Evolutionary conservation across 2,113 vertebrate genomes (phyloP).

Genomic region (Nesospiza acunhae): DNA sequence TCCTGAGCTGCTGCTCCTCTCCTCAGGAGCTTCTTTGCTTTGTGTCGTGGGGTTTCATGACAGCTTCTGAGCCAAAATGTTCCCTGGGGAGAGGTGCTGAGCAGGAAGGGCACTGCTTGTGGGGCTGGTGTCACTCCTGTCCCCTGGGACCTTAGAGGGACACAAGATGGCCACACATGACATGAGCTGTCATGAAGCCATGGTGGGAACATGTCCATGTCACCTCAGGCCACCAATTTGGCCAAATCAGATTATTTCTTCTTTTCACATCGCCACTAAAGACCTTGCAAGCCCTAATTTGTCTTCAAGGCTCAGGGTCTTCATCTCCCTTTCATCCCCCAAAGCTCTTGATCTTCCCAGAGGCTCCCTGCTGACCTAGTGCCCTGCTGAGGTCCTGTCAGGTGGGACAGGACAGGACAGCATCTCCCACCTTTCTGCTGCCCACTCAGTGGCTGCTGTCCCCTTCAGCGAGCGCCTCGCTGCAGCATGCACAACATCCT

Average conservation of each 20-base stretch:
- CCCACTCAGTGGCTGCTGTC: neutral
- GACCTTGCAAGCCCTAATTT: neutral
- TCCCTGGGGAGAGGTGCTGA: neutral
- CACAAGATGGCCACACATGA: fast-evolving
- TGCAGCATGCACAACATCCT: neutral
- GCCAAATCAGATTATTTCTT: neutral
- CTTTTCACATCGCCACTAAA: neutral
- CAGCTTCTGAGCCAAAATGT: fast-evolving
- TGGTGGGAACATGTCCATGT: neutral
- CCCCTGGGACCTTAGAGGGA: neutral
- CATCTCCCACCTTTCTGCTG: neutral
- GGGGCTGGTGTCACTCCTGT: neutral
- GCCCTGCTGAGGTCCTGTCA: neutral
- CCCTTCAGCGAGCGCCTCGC: neutral
- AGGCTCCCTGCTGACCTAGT: neutral
- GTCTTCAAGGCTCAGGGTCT: neutral
- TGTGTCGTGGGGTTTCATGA: neutral
- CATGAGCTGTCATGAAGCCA: neutral
- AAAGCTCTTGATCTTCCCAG: fast-evolving
- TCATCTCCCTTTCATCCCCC: fast-evolving
- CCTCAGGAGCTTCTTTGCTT: neutral
- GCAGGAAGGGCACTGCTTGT: neutral
- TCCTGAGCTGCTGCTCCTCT: neutral
- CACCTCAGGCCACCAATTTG: neutral
- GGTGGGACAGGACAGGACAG: neutral